Conservation (phyloP, 2,888 invertebrate species). For the Pecten maximus region DNA sequence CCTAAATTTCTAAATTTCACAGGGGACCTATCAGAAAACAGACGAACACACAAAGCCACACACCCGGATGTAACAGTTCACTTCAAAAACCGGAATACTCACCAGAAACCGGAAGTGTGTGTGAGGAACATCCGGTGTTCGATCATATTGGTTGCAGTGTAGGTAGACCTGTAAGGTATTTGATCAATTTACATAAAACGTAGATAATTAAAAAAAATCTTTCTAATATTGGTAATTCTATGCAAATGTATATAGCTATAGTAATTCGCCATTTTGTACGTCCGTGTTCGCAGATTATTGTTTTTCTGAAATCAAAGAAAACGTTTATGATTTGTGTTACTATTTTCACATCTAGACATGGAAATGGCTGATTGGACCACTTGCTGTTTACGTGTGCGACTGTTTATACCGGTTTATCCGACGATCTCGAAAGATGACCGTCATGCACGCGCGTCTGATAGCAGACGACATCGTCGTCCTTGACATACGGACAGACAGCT, state of each 20-base stretch:
- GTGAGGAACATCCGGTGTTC: not conserved
- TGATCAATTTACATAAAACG: too few relatives aligned
- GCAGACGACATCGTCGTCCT: not conserved
- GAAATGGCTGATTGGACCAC: not conserved
- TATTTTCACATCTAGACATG: not conserved
- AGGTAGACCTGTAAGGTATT: not conserved
- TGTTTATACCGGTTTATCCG: not conserved
- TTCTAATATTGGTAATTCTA: too few relatives aligned
- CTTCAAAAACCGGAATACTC: not conserved
- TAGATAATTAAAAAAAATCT: too few relatives aligned
- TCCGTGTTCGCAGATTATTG: too few relatives aligned
- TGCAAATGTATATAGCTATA: too few relatives aligned
- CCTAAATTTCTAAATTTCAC: too few relatives aligned
- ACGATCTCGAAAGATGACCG: not conserved
- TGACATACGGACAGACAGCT: not conserved
- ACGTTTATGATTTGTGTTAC: too few relatives aligned
- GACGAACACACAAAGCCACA: not conserved
- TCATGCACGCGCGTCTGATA: not conserved
- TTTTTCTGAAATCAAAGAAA: too few relatives aligned
- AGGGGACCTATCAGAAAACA: not conserved
- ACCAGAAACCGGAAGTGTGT: not conserved
- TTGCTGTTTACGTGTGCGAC: not conserved
- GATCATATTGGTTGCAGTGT: not conserved
- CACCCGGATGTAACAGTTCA: not conserved
- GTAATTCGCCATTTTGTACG: too few relatives aligned